Base-by-base conservation (phyloP, 1,140 invertebrate species). In the Dolichoris vasculosae region DNA sequence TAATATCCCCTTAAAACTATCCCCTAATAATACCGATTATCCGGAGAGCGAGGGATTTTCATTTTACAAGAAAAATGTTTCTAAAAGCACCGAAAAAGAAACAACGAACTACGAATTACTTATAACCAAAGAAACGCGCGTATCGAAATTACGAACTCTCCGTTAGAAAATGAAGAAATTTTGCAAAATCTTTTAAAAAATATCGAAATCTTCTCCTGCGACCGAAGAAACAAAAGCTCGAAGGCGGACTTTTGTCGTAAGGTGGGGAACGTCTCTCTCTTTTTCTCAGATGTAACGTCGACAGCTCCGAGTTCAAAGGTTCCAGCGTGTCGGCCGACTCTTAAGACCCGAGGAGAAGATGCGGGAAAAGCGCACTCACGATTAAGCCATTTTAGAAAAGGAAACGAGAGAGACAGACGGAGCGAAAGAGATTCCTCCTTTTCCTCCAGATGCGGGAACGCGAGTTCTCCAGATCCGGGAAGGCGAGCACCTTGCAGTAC, bases 371-470 rank as follows among this genome's bases (percentile, higher is more conserved):
- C 23, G 46, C 32, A 0, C 15, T 38, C 91, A 89, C 91, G 91
- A 92, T 93, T 92, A 93, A 93, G 91, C 86, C 88, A 89, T 91
- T 92, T 90, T 90, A 89, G 89, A 90, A 90, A 92, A 91, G 90
- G 89, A 17, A 55, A 55, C 26, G 48, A 11, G 13, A 32, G 30
- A 46, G n/a, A 63, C 77, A 85, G 78, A 78, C 83, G 59, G 84
- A 77, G 73, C 4, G 82, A 83, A 51, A 76, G 46, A 64, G 82
- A 85, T 87, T 84, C 78, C 69, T 78, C 82, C 84, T 51, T 81
- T 76, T 64, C 38, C 38, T 32, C 59, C 73, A 75, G 69, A 73
- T 73, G 67, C 69, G 81, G 32, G 51, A 82, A 75, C 48, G 69
- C 82, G 15, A 6, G 1, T 32, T 20, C 32, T 26, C 38, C 43